phyloP scores from a whole-genome alignment of 2,113 vertebrate genomes.

The Neolamprologus sp. region DNA sequence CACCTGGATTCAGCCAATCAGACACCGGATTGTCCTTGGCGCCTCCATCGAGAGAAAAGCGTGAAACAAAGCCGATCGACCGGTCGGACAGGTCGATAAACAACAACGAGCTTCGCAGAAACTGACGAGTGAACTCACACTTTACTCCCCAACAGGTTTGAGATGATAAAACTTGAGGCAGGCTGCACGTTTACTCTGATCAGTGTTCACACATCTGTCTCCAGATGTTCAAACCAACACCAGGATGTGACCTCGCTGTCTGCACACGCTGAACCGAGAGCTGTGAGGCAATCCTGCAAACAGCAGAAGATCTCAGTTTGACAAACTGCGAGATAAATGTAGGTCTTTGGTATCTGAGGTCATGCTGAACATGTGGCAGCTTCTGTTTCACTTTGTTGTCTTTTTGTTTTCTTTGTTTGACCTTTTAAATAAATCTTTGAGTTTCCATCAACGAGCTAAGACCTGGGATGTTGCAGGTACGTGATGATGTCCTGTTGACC shows the following conservation, averaged over 20 bases:
- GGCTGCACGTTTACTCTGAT: neutral
- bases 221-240: neutral
- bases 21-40: rapidly evolving
- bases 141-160: rapidly evolving
- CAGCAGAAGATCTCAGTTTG: neutral
- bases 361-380: neutral
- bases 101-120: neutral
- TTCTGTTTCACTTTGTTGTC: neutral
- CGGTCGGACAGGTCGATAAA: rapidly evolving
- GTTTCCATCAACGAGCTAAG: neutral
- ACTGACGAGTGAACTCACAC: neutral
- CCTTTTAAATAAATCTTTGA: neutral
- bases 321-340: neutral
- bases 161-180: neutral
- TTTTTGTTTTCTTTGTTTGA: neutral
- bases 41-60: neutral
- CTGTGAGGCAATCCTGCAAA: neutral
- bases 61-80: neutral
- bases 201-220: neutral
- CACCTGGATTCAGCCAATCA: neutral
- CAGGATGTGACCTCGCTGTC: neutral
- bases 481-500: neutral
- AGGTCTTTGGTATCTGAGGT: neutral
- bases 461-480: rapidly evolving
- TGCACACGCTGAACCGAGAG: neutral